Evolutionary conservation across 2,113 vertebrate genomes (phyloP).

Genomic region (Daubentonia madagascariensis): DNA sequence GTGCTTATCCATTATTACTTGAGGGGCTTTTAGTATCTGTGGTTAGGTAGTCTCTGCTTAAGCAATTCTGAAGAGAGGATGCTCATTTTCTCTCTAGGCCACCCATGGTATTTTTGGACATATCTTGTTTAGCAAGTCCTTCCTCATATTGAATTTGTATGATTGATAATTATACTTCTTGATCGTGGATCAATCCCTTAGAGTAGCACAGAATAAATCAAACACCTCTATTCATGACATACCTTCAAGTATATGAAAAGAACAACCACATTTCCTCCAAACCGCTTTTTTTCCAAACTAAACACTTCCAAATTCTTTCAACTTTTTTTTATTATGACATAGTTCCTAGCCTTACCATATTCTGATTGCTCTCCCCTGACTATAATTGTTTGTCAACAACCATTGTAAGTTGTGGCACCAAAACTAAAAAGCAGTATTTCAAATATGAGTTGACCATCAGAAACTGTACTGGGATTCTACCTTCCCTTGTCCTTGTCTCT

Average conservation of each 20-base stretch:
- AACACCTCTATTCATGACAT: background rate
- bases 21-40: background rate
- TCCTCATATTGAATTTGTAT: background rate
- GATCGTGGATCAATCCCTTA: background rate
- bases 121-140: background rate
- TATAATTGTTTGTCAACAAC: background rate
- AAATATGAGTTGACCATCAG: background rate
- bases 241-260: background rate
- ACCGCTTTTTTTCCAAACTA: background rate
- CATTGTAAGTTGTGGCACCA: background rate
- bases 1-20: background rate
- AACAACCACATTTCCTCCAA: background rate
- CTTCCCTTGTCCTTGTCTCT: background rate
- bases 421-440: background rate
- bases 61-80: background rate
- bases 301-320: background rate
- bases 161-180: background rate
- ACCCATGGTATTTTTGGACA: background rate
- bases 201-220: constrained; percentile 24
- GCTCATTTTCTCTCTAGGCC: background rate
- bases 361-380: background rate
- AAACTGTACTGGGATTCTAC: background rate
- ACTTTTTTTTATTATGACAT: background rate
- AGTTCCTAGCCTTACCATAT: background rate
- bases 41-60: background rate